phyloP scores from a whole-genome alignment of 1,140 invertebrate genomes.

The Galleria mellonella region DNA sequence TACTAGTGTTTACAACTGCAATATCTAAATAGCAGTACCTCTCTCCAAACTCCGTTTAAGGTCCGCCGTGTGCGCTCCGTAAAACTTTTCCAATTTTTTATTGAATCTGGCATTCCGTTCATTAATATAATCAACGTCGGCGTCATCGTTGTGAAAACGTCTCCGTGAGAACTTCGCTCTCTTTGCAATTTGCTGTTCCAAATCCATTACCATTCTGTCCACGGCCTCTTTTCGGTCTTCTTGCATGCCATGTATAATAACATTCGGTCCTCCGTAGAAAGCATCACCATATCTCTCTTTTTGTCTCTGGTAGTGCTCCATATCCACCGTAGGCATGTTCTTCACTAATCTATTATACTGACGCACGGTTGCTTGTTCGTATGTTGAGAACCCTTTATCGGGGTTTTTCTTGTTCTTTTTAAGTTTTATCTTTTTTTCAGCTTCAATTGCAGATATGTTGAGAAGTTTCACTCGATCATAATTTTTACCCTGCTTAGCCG shows the following conservation, averaged over 20 bases:
- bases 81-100: constrained; percentile 98
- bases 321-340: constrained; percentile 90
- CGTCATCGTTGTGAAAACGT: constrained; percentile 97
- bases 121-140: constrained; percentile 99
- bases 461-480: constrained; percentile 94
- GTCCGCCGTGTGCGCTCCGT: constrained; percentile 97
- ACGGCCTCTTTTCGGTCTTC: constrained; percentile 92
- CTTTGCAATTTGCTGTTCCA: constrained; percentile 95
- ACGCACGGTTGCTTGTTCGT: constrained; percentile 89
- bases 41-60: constrained; percentile 99
- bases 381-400: constrained; percentile 90
- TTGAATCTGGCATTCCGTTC: constrained; percentile 99
- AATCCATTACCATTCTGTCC: constrained; percentile 92
- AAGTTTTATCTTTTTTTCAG: constrained; percentile 87
- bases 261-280: constrained; percentile 94
- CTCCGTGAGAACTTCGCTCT: constrained; percentile 95
- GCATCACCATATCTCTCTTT: constrained; percentile 92
- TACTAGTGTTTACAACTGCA: no score
- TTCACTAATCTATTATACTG: constrained; percentile 94
- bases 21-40: constrained; percentile 94
- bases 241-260: constrained; percentile 92
- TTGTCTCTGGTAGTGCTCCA: constrained; percentile 90
- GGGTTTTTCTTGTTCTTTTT: constrained; percentile 95
- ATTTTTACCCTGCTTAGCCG: constrained; percentile 85
- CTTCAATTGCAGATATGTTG: constrained; percentile 91